phyloP scores from a whole-genome alignment of 2,888 invertebrate species.

The Agonopterix subpropinquella region DNA sequence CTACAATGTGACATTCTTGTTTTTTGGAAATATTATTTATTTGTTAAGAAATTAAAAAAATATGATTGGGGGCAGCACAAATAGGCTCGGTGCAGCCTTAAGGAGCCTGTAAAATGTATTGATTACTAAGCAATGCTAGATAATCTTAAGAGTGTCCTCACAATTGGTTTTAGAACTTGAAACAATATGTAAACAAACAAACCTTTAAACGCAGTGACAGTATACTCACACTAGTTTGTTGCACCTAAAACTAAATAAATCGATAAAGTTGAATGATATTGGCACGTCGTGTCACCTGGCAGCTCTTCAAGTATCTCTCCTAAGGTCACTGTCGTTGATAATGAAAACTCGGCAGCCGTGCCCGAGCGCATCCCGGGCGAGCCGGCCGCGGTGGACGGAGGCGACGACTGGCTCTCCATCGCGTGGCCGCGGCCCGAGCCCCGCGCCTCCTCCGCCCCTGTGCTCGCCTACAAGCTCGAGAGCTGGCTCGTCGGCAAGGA shows the following conservation, averaged over 20 bases:
- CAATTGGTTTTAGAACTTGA: no score
- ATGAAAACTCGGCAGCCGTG: conserved; percentile 79
- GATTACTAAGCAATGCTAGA: no score
- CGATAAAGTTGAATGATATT: conserved; percentile 18
- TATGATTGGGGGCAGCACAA: no score
- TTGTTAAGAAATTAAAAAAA: no score
- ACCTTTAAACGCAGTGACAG: no score
- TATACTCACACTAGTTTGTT: neutral
- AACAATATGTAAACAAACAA: no score
- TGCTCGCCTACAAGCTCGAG: conserved; percentile 88
- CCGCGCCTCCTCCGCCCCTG: conserved; percentile 79
- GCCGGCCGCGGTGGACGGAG: conserved; percentile 87
- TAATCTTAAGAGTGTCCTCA: no score
- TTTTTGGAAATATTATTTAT: no score
- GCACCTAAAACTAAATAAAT: neutral
- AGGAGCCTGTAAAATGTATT: no score
- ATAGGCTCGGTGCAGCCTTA: no score
- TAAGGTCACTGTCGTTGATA: conserved; percentile 53
- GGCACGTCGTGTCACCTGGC: conserved; percentile 48
- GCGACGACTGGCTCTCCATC: conserved; percentile 88
- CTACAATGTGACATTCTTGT: no score
- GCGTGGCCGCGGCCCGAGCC: conserved; percentile 87
- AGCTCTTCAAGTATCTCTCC: conserved; percentile 45
- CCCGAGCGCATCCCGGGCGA: conserved; percentile 86
- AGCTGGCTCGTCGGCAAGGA: conserved; percentile 87